These are phyloP conservation scores for Malthinus seriepunctatus DNA, from an alignment of 2,888 invertebrate genomes.

Conservation along the genomic window DNA sequence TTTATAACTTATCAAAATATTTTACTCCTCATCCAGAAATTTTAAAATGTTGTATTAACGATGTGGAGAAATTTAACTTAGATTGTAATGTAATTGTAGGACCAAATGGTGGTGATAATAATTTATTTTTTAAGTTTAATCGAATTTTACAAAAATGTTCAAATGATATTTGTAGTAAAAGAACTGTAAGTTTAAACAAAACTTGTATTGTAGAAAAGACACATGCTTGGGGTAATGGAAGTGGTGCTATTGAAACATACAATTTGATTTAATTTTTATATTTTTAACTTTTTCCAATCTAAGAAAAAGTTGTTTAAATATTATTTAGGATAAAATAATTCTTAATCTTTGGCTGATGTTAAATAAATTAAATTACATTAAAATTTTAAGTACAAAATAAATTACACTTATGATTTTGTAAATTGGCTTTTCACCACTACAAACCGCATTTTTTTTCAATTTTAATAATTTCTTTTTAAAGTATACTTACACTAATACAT, in stretches of 20 bases:
- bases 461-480: too few species aligned
- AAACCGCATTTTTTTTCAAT: too few species aligned
- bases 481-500: too few species aligned
- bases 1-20: slow-evolving; percentile 62
- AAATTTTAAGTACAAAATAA: too few species aligned
- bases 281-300: too few species aligned
- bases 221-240: slow-evolving; percentile 42
- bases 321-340: too few species aligned
- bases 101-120: slow-evolving; percentile 76
- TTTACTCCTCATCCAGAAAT: slow-evolving; percentile 74
- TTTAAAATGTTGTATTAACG: slow-evolving; percentile 73
- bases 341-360: too few species aligned
- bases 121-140: slow-evolving; percentile 68
- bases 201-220: slow-evolving; percentile 62
- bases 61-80: slow-evolving; percentile 60
- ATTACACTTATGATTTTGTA: too few species aligned
- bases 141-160: slow-evolving; percentile 65
- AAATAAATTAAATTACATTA: too few species aligned
- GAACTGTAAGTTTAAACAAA: slow-evolving; percentile 58
- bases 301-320: too few species aligned
- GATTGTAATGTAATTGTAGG: slow-evolving; percentile 73
- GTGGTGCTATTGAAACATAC: slow-evolving; percentile 19
- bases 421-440: too few species aligned
- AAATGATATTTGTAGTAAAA: slow-evolving; percentile 58
- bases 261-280: neutral